phyloP scores from a whole-genome alignment of 2,113 vertebrate genomes.

The Puntigrus tetrazona region DNA sequence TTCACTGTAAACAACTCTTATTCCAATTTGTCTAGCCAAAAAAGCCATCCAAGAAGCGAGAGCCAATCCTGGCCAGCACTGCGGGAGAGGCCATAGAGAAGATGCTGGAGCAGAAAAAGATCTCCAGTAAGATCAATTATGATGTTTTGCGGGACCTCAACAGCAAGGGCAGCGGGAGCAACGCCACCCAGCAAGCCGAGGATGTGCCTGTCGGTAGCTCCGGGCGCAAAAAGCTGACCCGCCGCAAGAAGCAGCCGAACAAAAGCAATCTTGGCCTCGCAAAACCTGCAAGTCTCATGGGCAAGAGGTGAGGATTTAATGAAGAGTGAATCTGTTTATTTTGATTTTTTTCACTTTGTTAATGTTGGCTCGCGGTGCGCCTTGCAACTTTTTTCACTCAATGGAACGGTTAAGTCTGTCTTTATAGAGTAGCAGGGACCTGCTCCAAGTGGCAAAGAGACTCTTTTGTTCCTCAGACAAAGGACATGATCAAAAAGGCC shows the following conservation, averaged over 20 bases:
- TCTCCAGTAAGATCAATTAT: constrained; percentile 99
- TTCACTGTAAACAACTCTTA: background rate
- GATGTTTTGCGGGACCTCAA: constrained; percentile 92
- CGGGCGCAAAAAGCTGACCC: constrained; percentile 73
- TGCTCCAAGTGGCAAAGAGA: constrained; percentile 1
- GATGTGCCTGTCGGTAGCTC: constrained; percentile 55
- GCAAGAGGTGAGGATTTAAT: constrained; percentile 81
- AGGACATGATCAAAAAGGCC: constrained; percentile 50
- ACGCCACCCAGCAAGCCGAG: constrained; percentile 62
- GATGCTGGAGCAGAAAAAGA: constrained; percentile 98
- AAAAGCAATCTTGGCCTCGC: constrained; percentile 65
- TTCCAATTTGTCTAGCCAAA: constrained; percentile 77
- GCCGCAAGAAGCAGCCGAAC: constrained; percentile 75
- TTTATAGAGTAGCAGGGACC: constrained; percentile 23
- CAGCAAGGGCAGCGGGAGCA: constrained; percentile 70
- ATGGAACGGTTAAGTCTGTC: constrained; percentile 10
- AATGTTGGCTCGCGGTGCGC: background rate
- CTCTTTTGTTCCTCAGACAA: constrained; percentile 51
- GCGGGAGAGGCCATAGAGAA: constrained; percentile 95
- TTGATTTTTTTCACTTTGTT: background rate
- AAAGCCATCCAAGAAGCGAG: constrained; percentile 85
- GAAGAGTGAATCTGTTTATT: background rate
- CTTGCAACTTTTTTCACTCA: background rate
- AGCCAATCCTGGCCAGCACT: constrained; percentile 86
- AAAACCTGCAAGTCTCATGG: constrained; percentile 73